Evolutionary conservation across 2,888 invertebrate genomes (phyloP), one percentile per base, ranked within the genome.

Genomic region (Oxyscelio sp.): DNA sequence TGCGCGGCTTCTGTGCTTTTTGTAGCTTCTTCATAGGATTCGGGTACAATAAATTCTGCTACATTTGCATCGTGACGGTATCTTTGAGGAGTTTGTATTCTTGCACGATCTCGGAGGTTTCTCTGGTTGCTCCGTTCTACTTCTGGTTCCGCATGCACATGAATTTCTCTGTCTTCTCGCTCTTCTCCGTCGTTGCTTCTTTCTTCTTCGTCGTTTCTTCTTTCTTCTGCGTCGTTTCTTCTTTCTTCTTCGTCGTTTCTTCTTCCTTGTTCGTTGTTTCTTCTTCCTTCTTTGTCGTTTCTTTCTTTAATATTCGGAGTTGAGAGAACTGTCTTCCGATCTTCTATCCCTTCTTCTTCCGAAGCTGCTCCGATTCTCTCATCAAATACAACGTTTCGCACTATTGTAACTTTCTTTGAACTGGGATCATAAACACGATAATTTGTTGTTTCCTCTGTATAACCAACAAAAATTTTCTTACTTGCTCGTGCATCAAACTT

Each of bases 371-470:
- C 65, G 19, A 70, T 52, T 24, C 54, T 75, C 52, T 91, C 89
- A 58, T 91, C 84, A 63, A 91, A 90, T 9, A 84, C 75, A 13
- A 90, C 90, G 79, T 91, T 83, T 27, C 90, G 77, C 5, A 86
- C 86, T 6, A 83, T 78, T 19, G 77, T 40, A 3, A 89, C 65
- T 63, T 87, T 86, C 5, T 73, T 45, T 4, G 83, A 74, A 24
- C 50, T 66, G 8, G 85, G 86, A 52, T 88, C 81, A 85, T 86
- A 90, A 5, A 91, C 63, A 38, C 88, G 71, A 45, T 91, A 90
- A 38, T 89, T 89, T 6, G 77, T 66, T 9, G 86, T 86, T 0
- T 89, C 73, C 11, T 59, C 78, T 15, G 61, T 45, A 19, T 88
- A 88, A 21, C 86, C 86, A 1, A 88, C 84, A 2, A 87, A 54